Percentiles rank a stretch among this genome's conserved stretches.
Conservation (phyloP, 37 sponge, comb jelly and placozoan species). For the Spongilla lacustris region DNA sequence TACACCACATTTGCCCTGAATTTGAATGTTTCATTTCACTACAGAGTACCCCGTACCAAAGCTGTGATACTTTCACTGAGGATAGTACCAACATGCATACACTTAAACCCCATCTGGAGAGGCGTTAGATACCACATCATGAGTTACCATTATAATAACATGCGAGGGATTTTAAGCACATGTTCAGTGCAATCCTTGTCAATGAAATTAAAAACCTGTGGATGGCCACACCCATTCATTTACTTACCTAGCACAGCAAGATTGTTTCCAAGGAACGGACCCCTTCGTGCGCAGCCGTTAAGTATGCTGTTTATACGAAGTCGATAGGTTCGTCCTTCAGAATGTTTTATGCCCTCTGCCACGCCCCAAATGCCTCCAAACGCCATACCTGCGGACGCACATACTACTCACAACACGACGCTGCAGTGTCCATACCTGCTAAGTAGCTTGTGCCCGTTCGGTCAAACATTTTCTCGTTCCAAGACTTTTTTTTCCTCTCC, state of each 20-base stretch:
- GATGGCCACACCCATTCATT: not conserved
- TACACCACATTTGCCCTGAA: too few relatives aligned
- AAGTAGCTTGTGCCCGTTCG: constrained; percentile 62
- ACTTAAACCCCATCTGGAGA: too few relatives aligned
- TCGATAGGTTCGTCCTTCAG: constrained; percentile 32
- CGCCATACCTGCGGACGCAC: constrained; percentile 17
- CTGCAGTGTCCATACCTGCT: constrained; percentile 23
- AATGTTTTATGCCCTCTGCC: constrained; percentile 53
- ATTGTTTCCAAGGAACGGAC: constrained; percentile 78
- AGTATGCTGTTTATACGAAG: constrained; percentile 53
- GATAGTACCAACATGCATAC: too few relatives aligned
- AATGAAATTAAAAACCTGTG: too few relatives aligned
- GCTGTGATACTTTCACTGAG: too few relatives aligned
- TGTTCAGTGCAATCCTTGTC: too few relatives aligned
- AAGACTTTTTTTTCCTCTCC: constrained; percentile 49
- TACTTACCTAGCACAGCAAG: constrained; percentile 70
- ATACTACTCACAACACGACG: not conserved
- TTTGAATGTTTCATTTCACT: too few relatives aligned
- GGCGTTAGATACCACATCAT: too few relatives aligned
- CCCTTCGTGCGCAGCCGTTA: constrained; percentile 75
- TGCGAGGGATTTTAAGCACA: too few relatives aligned
- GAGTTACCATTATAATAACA: too few relatives aligned
- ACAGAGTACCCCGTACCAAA: too few relatives aligned
- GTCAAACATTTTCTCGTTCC: constrained; percentile 75
- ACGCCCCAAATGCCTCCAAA: constrained; percentile 74